Conservation (phyloP, 2,797 vertebrate species). For the Aulostomus chinensis region DNA sequence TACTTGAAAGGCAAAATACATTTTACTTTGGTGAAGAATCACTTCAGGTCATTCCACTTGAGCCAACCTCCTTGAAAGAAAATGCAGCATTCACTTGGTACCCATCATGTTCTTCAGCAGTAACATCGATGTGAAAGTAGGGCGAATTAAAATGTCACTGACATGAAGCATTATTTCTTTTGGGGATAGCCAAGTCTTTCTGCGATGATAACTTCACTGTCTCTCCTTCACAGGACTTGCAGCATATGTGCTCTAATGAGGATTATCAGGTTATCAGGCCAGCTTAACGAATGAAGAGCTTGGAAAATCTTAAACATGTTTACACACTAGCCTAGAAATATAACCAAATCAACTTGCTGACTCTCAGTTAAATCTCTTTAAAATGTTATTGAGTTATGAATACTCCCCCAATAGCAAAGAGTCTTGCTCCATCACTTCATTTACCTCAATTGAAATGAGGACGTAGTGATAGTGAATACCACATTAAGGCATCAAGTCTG, state of each 20-base stretch:
- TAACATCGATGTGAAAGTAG: no score
- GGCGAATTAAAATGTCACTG: no score
- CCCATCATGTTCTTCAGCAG: no score
- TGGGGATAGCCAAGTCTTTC: no score
- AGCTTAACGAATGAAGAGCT: slow-evolving; percentile 38
- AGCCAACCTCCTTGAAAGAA: no score
- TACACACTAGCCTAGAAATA: not conserved
- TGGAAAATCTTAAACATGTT: slow-evolving; percentile 12
- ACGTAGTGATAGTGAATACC: not conserved
- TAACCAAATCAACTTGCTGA: not conserved
- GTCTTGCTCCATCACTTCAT: slow-evolving; percentile 9
- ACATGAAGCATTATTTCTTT: no score
- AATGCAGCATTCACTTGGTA: no score
- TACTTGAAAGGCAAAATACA: no score
- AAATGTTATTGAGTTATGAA: not conserved
- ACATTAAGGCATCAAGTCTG: not conserved
- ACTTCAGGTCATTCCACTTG: no score
- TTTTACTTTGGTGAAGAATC: no score
- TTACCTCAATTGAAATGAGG: not conserved
- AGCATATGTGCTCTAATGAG: slow-evolving; percentile 19
- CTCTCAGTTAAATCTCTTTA: not conserved
- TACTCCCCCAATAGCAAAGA: not conserved
- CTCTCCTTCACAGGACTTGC: slow-evolving; percentile 3
- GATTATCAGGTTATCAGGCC: slow-evolving; percentile 49
- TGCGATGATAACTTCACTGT: no score